phyloP scores from a whole-genome alignment of 2,797 vertebrate genomes.

The Tolypeutes matacus region DNA sequence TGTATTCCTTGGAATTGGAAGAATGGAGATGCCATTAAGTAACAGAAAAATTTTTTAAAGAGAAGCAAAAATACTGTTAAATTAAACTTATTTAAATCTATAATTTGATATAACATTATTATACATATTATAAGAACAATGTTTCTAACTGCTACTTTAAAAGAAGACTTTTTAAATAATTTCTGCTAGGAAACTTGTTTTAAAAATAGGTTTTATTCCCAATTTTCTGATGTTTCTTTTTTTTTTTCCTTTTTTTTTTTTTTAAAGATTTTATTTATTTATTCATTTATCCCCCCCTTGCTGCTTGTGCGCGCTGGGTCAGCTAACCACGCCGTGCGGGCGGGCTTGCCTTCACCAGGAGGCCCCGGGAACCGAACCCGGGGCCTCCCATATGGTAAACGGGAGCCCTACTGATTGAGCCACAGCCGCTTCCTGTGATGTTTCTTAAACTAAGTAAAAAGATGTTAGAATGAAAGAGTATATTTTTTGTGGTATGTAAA shows the following conservation, averaged over 20 bases:
- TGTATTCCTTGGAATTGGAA: conserved; percentile 99
- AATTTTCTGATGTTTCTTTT: not conserved
- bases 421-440: too few relatives aligned
- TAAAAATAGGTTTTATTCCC: not conserved
- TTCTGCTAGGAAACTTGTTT: conserved; percentile 75
- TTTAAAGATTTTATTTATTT: too few relatives aligned
- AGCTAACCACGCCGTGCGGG: too few relatives aligned
- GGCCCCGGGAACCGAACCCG: too few relatives aligned
- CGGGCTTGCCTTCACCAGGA: too few relatives aligned
- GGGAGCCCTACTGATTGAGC: too few relatives aligned
- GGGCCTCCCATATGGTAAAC: too few relatives aligned
- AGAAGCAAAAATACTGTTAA: conserved; percentile 76
- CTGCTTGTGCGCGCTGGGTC: too few relatives aligned
- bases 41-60: conserved; percentile 78
- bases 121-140: conserved; percentile 49
- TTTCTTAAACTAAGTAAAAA: conserved; percentile 48
- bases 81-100: conserved; percentile 84
- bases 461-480: not conserved
- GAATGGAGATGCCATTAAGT: conserved; percentile 86
- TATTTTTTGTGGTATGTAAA: conserved; percentile 69
- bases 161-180: conserved; percentile 59
- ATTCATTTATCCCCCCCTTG: too few relatives aligned
- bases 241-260: too few relatives aligned
- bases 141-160: conserved; percentile 79
- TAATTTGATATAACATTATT: conserved; percentile 81